A percentile compares a stretch with the other conserved stretches of the same genome.
phyloP scores from a whole-genome alignment of 2,797 vertebrate species.

The Lacerta agilis region DNA sequence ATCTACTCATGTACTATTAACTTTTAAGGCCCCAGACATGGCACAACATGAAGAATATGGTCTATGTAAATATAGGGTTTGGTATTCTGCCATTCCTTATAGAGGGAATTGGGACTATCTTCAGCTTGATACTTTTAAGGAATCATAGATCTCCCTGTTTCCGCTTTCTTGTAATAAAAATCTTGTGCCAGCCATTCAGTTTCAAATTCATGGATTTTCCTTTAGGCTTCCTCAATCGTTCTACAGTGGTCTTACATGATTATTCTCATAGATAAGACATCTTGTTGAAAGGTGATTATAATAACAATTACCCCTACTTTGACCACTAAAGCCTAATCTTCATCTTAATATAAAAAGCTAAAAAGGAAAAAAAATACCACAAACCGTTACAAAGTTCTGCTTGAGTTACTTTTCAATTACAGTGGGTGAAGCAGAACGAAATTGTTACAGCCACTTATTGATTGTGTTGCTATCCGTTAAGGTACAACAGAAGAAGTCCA shows the following conservation, averaged over 20 bases:
- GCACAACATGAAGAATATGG: neutral
- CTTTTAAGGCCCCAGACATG: neutral
- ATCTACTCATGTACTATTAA: neutral
- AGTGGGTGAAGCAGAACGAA: constrained; percentile 88
- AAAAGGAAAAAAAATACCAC: constrained; percentile 65
- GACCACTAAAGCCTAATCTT: constrained; percentile 73
- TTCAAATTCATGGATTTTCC: constrained; percentile 54
- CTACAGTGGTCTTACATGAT: constrained; percentile 50
- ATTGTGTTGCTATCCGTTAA: constrained; percentile 89
- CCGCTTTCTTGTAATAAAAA: constrained; percentile 13
- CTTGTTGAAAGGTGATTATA: constrained; percentile 71
- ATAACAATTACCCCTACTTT: constrained; percentile 72
- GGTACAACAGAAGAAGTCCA: constrained; percentile 87
- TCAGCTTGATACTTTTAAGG: neutral
- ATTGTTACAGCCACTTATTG: constrained; percentile 92
- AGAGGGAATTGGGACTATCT: constrained; percentile 1
- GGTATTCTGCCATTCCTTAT: neutral
- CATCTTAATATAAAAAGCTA: constrained; percentile 75
- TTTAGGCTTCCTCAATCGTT: constrained; percentile 55
- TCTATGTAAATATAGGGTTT: neutral
- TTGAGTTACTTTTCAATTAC: constrained; percentile 93
- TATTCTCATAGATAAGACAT: constrained; percentile 60
- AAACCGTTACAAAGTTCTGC: constrained; percentile 82
- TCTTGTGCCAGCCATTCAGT: constrained; percentile 39
- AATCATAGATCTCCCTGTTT: constrained; percentile 29